Evolutionary conservation across 2,113 vertebrate species (phyloP).

Genomic region (Callorhinus ursinus): DNA sequence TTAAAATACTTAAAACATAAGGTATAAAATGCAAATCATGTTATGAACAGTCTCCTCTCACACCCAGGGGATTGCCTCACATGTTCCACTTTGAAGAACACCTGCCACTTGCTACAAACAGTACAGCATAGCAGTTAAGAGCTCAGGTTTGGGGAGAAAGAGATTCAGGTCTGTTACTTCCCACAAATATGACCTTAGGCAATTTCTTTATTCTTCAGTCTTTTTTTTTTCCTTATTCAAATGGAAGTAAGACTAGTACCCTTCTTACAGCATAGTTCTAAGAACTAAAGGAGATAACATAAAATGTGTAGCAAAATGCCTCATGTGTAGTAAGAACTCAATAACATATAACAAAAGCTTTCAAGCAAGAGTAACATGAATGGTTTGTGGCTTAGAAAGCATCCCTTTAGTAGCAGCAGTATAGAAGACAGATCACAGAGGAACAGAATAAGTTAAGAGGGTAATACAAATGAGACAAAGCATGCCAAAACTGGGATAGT

Average conservation of each 20-base stretch:
- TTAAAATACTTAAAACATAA: conserved; percentile 26
- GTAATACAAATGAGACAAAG: neutral
- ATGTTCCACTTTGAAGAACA: neutral
- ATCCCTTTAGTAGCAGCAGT: neutral
- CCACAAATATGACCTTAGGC: neutral
- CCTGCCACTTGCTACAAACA: neutral
- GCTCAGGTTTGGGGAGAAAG: neutral
- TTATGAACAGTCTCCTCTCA: neutral
- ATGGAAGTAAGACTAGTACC: neutral
- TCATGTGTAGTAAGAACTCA: neutral
- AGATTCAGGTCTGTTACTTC: neutral
- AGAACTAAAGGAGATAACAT: neutral
- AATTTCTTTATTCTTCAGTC: neutral
- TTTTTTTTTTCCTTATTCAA: neutral
- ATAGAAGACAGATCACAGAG: neutral
- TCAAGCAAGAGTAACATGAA: neutral
- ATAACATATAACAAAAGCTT: neutral
- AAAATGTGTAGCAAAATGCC: neutral
- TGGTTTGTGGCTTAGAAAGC: neutral
- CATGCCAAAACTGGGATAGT: neutral
- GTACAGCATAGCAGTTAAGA: neutral
- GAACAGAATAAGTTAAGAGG: neutral
- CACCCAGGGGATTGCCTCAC: neutral
- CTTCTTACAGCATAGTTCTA: neutral
- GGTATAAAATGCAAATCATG: neutral